phyloP scores from a whole-genome alignment of 2,797 vertebrate species.

The Odontamblyopus lacepedii region DNA sequence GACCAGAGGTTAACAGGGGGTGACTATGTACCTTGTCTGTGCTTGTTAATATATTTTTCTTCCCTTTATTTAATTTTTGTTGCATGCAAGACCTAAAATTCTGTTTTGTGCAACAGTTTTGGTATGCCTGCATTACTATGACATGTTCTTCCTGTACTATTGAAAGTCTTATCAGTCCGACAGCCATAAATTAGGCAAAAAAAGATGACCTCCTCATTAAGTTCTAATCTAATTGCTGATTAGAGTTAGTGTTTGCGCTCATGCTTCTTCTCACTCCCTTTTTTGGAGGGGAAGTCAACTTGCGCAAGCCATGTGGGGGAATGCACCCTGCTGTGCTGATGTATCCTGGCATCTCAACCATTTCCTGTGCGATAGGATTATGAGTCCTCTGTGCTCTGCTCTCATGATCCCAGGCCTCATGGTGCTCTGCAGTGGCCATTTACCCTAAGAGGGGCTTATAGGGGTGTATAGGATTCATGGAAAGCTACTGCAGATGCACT shows the following conservation, averaged over 20 bases:
- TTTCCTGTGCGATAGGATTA: constrained; percentile 96
- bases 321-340: constrained; percentile 90
- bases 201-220: constrained; percentile 62
- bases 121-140: constrained; percentile 25
- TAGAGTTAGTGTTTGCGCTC: constrained; percentile 24
- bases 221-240: constrained; percentile 75
- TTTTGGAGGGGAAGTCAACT: constrained; percentile 75
- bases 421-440: constrained; percentile 87
- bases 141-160: constrained; percentile 45
- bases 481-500: constrained; percentile 25
- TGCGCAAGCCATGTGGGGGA: constrained; percentile 83
- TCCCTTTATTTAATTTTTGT: constrained; percentile 11
- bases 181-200: constrained; percentile 55
- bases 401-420: constrained; percentile 87
- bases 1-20: constrained; percentile 45
- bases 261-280: constrained; percentile 72
- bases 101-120: constrained; percentile 25
- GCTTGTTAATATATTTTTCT: constrained; percentile 13
- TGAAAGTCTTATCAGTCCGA: constrained; percentile 47
- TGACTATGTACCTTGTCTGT: constrained; percentile 17
- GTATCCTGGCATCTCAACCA: constrained; percentile 95
- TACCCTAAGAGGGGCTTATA: constrained; percentile 76
- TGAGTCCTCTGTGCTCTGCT: constrained; percentile 85
- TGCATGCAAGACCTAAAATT: constrained; percentile 15
- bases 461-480: constrained; percentile 58